Conservation (phyloP, 2,888 invertebrate species). For the Anarsia innoxiella region DNA sequence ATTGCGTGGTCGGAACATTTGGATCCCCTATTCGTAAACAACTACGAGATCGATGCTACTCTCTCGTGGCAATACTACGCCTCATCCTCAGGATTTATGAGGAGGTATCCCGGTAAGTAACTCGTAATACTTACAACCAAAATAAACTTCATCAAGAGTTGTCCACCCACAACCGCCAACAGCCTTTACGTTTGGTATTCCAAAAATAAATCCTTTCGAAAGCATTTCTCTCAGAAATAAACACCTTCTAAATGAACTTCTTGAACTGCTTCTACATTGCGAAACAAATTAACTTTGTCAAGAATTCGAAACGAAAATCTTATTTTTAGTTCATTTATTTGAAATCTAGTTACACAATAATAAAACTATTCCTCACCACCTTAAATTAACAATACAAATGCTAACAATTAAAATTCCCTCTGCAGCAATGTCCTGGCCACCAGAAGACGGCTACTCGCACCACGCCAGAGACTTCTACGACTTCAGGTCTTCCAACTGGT, state of each 20-base stretch:
- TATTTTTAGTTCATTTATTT: too few species aligned
- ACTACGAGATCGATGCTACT: slow-evolving; percentile 92
- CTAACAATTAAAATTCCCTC: too few species aligned
- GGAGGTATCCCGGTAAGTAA: slow-evolving; percentile 91
- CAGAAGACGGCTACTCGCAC: slow-evolving; percentile 84
- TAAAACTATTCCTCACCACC: too few species aligned
- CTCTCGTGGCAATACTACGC: slow-evolving; percentile 99
- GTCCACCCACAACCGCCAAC: background rate
- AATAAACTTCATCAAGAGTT: background rate
- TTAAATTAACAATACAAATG: too few species aligned
- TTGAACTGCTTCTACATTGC: too few species aligned
- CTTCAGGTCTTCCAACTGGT: slow-evolving; percentile 96
- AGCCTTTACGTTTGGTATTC: too few species aligned
- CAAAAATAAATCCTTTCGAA: too few species aligned
- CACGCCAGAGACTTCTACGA: slow-evolving; percentile 92
- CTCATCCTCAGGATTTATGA: slow-evolving; percentile 94
- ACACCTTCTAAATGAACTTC: too few species aligned
- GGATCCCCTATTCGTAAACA: slow-evolving; percentile 91
- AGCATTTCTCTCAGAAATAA: too few species aligned
- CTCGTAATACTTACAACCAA: background rate
- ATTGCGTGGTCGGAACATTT: slow-evolving; percentile 97
- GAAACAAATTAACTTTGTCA: too few species aligned
- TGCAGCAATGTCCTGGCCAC: slow-evolving; percentile 88
- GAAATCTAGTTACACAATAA: too few species aligned
- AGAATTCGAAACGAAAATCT: too few species aligned